A percentile compares a stretch with the other conserved stretches of the same genome.
Evolutionary conservation across 2,888 invertebrate species (phyloP).

Genomic region (Leistus spinibarbis): DNA sequence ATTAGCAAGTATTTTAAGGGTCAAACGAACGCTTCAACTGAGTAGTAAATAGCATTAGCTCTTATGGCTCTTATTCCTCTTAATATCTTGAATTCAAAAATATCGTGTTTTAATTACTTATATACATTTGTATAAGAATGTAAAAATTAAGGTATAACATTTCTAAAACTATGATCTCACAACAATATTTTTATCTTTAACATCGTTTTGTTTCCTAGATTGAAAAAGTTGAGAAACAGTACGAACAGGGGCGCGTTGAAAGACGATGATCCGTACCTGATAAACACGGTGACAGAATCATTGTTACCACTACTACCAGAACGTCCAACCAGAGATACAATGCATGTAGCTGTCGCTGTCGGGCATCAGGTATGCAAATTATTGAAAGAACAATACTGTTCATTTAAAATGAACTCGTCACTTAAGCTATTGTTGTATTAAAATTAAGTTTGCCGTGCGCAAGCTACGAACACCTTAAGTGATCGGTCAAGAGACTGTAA

Average conservation of each 20-base stretch:
- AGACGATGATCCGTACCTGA: constrained; percentile 59
- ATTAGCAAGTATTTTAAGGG: too few species aligned
- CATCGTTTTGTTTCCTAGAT: not conserved
- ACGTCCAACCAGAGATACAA: constrained; percentile 32
- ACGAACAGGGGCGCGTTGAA: constrained; percentile 40
- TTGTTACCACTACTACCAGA: constrained; percentile 54
- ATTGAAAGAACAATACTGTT: not conserved
- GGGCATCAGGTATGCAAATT: constrained; percentile 43
- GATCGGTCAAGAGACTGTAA: too few species aligned
- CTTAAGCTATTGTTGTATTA: not conserved
- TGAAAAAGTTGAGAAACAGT: constrained; percentile 9
- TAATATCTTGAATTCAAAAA: too few species aligned
- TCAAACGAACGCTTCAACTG: too few species aligned
- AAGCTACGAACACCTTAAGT: too few species aligned
- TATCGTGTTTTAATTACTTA: too few species aligned
- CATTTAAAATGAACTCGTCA: not conserved
- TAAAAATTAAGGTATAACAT: too few species aligned
- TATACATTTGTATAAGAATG: not conserved
- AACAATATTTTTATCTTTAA: too few species aligned
- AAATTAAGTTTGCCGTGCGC: not conserved
- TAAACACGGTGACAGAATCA: constrained; percentile 53
- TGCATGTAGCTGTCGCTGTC: constrained; percentile 41
- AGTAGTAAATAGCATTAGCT: too few species aligned
- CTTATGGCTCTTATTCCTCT: too few species aligned
- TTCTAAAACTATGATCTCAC: constrained; percentile 43